phyloP scores from a whole-genome alignment of 2,888 invertebrate genomes.

The Colletes collaris region DNA sequence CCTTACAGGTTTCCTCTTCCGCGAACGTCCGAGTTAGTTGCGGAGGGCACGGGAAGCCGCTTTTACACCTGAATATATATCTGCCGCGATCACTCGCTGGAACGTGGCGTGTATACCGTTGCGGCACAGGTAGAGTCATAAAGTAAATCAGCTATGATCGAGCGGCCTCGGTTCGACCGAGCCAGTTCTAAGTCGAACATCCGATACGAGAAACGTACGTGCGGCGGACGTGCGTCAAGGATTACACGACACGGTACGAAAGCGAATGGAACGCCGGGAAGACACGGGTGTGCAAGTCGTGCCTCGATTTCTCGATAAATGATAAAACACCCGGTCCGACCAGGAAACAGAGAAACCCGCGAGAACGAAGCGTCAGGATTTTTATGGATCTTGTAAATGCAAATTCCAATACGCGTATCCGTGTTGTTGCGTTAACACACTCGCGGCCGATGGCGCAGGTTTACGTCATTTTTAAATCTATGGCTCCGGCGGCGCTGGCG shows the following conservation, averaged over 20 bases:
- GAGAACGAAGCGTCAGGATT: constrained; percentile 9
- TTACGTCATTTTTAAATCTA: too few relatives aligned
- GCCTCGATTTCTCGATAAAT: constrained; percentile 39
- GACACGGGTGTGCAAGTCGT: neutral
- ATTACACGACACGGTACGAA: constrained; percentile 8
- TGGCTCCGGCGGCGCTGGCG: too few relatives aligned
- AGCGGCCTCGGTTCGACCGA: constrained; percentile 46
- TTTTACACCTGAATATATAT: constrained; percentile 63
- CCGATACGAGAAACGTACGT: constrained; percentile 33
- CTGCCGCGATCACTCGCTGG: constrained; percentile 62
- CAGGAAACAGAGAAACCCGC: constrained; percentile 36
- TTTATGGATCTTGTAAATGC: constrained; percentile 9
- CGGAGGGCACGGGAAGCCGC: constrained; percentile 51
- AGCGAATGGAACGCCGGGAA: constrained; percentile 17
- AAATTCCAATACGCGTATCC: constrained; percentile 6
- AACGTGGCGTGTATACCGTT: constrained; percentile 49
- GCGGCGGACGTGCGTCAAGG: constrained; percentile 24
- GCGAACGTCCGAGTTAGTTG: constrained; percentile 50
- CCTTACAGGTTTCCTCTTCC: constrained; percentile 65
- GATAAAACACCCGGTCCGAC: constrained; percentile 23
- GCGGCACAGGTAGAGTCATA: constrained; percentile 59
- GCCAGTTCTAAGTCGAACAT: constrained; percentile 50
- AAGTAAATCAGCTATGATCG: constrained; percentile 70
- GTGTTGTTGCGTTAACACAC: constrained; percentile 32
- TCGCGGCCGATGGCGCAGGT: neutral